Percentiles rank a stretch among this genome's conserved stretches.
Conservation (phyloP, 1,140 invertebrate genomes). For the Ephestia elutella region DNA sequence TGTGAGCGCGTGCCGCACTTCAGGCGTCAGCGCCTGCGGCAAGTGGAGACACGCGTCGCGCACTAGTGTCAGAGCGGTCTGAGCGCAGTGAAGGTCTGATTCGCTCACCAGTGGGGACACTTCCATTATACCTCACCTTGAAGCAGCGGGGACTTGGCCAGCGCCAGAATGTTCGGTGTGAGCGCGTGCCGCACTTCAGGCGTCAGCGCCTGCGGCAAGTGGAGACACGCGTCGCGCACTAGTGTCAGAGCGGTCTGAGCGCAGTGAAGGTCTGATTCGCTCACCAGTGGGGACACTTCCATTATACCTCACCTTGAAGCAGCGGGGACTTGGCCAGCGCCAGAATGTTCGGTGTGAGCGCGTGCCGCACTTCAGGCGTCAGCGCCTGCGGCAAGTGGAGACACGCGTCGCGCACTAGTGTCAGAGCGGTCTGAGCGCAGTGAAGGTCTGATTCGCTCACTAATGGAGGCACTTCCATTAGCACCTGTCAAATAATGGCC, state of each 20-base stretch:
- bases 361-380: constrained; percentile 75
- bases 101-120: no score
- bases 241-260: constrained; percentile 92
- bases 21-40: no score
- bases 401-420: constrained; percentile 86
- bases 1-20: no score
- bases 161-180: constrained; percentile 88
- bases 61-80: no score
- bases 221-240: no score
- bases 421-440: constrained; percentile 92
- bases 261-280: constrained; percentile 96
- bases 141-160: no score
- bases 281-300: constrained; percentile 92
- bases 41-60: no score
- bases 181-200: constrained; percentile 74
- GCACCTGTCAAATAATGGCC: constrained; percentile 36
- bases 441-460: constrained; percentile 96
- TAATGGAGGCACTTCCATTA: constrained; percentile 83
- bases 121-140: no score
- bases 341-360: constrained; percentile 88
- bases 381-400: constrained; percentile 81
- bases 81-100: no score
- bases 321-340: constrained; percentile 92
- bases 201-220: constrained; percentile 81
- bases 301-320: constrained; percentile 86